Evolutionary conservation across 2,113 vertebrate species (phyloP), one percentile per base, ranked within the genome.

Genomic region (Oophaga pumilio): DNA sequence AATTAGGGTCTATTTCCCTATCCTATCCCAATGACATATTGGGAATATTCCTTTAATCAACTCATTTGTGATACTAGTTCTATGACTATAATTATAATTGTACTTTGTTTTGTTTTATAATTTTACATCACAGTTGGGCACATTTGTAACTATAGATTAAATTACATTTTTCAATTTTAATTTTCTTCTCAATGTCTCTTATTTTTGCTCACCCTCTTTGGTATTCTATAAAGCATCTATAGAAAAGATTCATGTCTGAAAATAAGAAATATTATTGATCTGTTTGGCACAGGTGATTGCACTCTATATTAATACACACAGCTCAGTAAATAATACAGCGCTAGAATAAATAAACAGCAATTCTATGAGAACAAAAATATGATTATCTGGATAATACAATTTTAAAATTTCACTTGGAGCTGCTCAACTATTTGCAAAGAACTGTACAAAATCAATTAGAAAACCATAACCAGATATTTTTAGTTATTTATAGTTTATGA

Each of bases 371-470:
- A 59, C 26, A 4, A 74, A 74, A 79, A 50, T 50, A 50, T 15
- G 26, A 82, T 82, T 82, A 64, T 82, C 28, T 82, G 60, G 28
- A n/a, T 49, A 82, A 82, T 50, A 52, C 11, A 24, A 66, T 22
- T 24, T 33, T 24, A 68, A 24, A 66, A 68, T 52, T 24, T 13
- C 49, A 68, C 14, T 24, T 10, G 60, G 22, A 66, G 60, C 33
- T 24, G 43, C 6, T 24, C 43, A 68, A 50, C 33, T 6, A 0
- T 33, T 49, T 82, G n/a, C 60, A 64, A 52, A 82, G 80, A 68
- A 24, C 24, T 80, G 56, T 62, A 14, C 4, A 66, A 66, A 82
- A 52, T 66, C 62, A 24, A 82, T 66, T 50, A n/a, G 28, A 9
- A 24, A 50, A 66, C 33, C 26, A 49, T 52, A 49, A 24, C 79